phyloP scores from a whole-genome alignment of 2,888 invertebrate species.

The Hoplodrina blanda region DNA sequence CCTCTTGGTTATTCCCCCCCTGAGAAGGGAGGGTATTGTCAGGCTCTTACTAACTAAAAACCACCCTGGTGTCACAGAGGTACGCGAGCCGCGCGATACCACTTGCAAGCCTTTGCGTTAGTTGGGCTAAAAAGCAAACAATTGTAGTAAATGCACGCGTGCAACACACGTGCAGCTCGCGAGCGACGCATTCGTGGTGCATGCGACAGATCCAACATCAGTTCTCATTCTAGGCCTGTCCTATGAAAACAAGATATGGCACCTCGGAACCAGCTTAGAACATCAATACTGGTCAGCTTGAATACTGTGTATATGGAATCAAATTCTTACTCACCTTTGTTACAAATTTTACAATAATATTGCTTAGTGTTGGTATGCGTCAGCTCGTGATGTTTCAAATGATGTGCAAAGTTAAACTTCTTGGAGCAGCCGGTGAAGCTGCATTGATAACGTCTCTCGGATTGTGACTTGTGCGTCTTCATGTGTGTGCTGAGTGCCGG shows the following conservation, averaged over 20 bases:
- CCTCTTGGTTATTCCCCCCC: too few relatives aligned
- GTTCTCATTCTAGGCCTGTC: neutral
- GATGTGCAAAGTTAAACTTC: conserved; percentile 86
- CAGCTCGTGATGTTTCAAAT: conserved; percentile 84
- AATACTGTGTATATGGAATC: neutral
- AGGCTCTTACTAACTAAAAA: too few relatives aligned
- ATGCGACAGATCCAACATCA: too few relatives aligned
- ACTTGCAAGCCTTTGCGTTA: too few relatives aligned
- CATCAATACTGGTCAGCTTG: neutral
- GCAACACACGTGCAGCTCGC: too few relatives aligned
- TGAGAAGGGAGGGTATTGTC: too few relatives aligned
- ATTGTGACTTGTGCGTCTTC: conserved; percentile 80
- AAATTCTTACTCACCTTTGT: conserved; percentile 77
- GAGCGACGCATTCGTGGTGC: too few relatives aligned
- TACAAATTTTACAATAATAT: conserved; percentile 82
- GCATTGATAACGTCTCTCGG: conserved; percentile 81
- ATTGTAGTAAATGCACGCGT: too few relatives aligned
- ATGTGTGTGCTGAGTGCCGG: conserved; percentile 80
- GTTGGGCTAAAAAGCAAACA: too few relatives aligned
- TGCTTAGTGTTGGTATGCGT: conserved; percentile 84
- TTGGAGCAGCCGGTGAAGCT: conserved; percentile 78
- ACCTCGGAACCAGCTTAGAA: neutral
- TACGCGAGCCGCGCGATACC: too few relatives aligned
- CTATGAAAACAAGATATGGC: neutral
- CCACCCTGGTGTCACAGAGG: too few relatives aligned